Base-by-base conservation (phyloP, 2,113 vertebrate genomes). In the Oncorhynchus mykiss region DNA sequence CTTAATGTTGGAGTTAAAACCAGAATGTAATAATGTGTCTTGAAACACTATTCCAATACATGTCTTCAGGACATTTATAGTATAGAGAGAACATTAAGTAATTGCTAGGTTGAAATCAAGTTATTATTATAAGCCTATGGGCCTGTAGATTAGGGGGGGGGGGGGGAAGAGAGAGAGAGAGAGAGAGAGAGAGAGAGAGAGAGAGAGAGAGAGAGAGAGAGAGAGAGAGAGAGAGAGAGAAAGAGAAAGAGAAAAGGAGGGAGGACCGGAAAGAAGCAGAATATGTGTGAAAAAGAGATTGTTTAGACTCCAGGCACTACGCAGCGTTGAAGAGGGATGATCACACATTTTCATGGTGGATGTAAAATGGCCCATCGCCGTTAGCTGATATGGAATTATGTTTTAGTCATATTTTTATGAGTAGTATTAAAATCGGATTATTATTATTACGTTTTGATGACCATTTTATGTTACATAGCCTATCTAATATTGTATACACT, bases 311-410 rank as follows among this genome's bases (percentile, higher is more conserved):
- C 24, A 13, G n/a, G n/a, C 20, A 64, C 20, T 64, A 13, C 60
- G 20, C 20, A 18, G 60, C 9, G 2, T 64, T 25, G 20, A 64
- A 54, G 51, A 54, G 51, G 14, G 51, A 54, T 82, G 86, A 88
- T 82, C 84, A 85, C 82, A 73, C 78, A 59, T 75, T 80, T 84
- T 72, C 48, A 70, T 49, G 64, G 64, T 66, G 64, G 72, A 76
- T 81, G 80, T 77, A 25, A 29, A 81, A 62, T 78, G 25, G 76
- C 71, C 84, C 66, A 64, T 4, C 66, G 51, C 72, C 73, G 13
- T 73, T 68, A 75, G 39, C 67, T 71, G 75, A 71, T 64, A 48
- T 62, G 73, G 65, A 57, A 67, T 78, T 54, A 5, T 64, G 4
- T 70, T n/a, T 76, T 72, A 11, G 4, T 62, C 11, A 54, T 25